phyloP scores from a whole-genome alignment of 2,113 vertebrate genomes.

The Ammospiza nelsoni region DNA sequence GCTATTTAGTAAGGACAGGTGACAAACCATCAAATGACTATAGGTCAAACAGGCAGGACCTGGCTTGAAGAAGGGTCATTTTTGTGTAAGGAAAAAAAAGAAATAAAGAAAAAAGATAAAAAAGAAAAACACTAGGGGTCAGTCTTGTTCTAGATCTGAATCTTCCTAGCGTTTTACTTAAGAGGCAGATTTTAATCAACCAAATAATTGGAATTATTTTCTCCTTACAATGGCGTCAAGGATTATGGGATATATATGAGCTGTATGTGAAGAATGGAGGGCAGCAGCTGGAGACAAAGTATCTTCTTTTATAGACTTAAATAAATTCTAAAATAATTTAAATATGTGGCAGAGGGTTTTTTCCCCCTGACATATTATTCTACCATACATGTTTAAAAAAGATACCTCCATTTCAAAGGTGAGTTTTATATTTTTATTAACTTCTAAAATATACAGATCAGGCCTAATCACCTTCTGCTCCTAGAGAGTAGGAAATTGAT shows the following conservation, averaged over 20 bases:
- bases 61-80: background rate
- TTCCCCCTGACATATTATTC: background rate
- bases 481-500: background rate
- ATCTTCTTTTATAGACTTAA: background rate
- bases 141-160: slow-evolving; percentile 27
- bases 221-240: background rate
- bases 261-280: background rate
- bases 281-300: background rate
- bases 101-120: too few relatives aligned
- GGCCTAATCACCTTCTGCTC: background rate
- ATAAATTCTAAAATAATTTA: background rate
- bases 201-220: background rate
- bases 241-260: background rate
- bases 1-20: background rate
- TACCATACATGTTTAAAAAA: background rate
- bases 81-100: background rate
- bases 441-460: background rate
- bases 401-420: background rate
- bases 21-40: background rate
- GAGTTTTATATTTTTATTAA: background rate
- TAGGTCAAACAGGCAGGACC: background rate
- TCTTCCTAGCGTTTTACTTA: background rate
- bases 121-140: slow-evolving; percentile 41
- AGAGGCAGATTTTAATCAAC: background rate
- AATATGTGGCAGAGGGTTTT: background rate